These are phyloP conservation scores for Apodemia hepburni DNA, from an alignment of 2,888 invertebrate species.

Conservation along the genomic window DNA sequence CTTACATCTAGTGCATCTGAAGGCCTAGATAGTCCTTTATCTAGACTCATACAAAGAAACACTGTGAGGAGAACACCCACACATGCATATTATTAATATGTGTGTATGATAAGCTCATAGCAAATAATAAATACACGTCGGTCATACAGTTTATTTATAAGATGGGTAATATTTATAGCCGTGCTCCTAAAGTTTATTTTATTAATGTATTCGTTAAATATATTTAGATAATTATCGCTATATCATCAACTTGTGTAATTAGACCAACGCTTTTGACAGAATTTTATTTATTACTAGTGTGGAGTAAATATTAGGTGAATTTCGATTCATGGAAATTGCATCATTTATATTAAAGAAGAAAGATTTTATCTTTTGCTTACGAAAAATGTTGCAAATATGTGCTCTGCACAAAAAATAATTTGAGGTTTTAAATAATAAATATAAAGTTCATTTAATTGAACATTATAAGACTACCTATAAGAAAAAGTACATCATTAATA, in stretches of 20 bases:
- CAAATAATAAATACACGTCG: conserved; percentile 49
- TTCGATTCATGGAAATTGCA: background rate
- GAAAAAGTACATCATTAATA: too few species aligned
- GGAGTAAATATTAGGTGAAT: background rate
- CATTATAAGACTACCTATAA: too few species aligned
- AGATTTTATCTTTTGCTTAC: too few species aligned
- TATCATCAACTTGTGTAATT: conserved; percentile 5
- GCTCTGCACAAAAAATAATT: too few species aligned
- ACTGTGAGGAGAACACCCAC: conserved; percentile 41
- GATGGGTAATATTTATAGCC: conserved; percentile 55
- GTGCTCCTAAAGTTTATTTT: conserved; percentile 14
- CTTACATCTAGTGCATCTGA: conserved; percentile 28
- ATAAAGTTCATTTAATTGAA: too few species aligned
- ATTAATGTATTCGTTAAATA: conserved; percentile 13
- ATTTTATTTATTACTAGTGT: conserved; percentile 11
- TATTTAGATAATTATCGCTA: background rate
- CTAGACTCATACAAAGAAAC: conserved; percentile 58
- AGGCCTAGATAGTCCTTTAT: conserved; percentile 42
- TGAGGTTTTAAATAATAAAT: too few species aligned
- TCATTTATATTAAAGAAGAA: background rate
- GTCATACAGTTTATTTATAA: conserved; percentile 65
- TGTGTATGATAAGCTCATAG: conserved; percentile 50
- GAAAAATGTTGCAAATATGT: too few species aligned
- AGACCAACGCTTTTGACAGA: conserved; percentile 11
- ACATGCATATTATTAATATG: conserved; percentile 36